Evolutionary conservation across 1,140 invertebrate genomes (phyloP).

Genomic region (Drosophila kepulauana): DNA sequence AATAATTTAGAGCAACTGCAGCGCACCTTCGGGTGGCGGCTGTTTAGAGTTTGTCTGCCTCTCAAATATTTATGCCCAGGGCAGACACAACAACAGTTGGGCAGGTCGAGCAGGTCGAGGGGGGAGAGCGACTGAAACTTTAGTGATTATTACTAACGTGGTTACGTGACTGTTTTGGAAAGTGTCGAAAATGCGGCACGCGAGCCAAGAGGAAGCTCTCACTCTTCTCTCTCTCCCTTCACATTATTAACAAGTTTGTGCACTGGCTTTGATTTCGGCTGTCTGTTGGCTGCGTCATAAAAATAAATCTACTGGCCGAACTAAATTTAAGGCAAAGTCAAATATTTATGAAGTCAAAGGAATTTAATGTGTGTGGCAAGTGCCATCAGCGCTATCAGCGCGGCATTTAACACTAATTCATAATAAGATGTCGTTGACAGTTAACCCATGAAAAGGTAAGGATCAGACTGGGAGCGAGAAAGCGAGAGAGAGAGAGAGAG

Average conservation of each 20-base stretch:
- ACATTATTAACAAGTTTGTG: slow-evolving; percentile 64
- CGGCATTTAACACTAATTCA: slow-evolving; percentile 83
- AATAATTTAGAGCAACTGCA: slow-evolving; percentile 80
- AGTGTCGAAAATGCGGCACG: slow-evolving; percentile 83
- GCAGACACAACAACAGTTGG: slow-evolving; percentile 42
- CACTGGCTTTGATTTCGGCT: slow-evolving; percentile 59
- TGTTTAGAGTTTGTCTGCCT: slow-evolving; percentile 27
- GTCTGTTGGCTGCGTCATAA: slow-evolving; percentile 60
- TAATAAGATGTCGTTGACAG: slow-evolving; percentile 83
- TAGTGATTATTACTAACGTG: slow-evolving; percentile 85
- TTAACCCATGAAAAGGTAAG: slow-evolving; percentile 63
- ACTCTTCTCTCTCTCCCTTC: neutral
- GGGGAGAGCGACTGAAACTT: slow-evolving; percentile 68
- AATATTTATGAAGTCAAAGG: slow-evolving; percentile 70
- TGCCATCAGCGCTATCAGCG: slow-evolving; percentile 77
- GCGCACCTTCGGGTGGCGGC: slow-evolving; percentile 56
- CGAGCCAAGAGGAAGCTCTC: slow-evolving; percentile 16
- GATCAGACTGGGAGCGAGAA: neutral
- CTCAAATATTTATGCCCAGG: slow-evolving; percentile 76
- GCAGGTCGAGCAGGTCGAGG: neutral
- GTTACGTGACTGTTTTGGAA: slow-evolving; percentile 85
- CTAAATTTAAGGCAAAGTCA: slow-evolving; percentile 35
- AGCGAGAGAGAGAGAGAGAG: neutral
- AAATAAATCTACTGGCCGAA: slow-evolving; percentile 74
- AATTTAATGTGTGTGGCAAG: slow-evolving; percentile 73